Evolutionary conservation across 2,113 vertebrate genomes (phyloP).

Genomic region (human): GRCh38 chr9:36354501-36355000

Average conservation of each 20-base stretch:
- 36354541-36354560: slow-evolving; percentile 7
- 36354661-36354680: neutral
- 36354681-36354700: neutral
- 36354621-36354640: neutral
- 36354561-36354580: neutral
- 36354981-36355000: neutral
- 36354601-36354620: neutral
- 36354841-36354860: neutral
- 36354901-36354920: neutral
- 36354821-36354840: neutral
- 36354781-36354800: slow-evolving; percentile 17
- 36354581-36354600: neutral
- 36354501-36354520: neutral
- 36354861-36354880: neutral
- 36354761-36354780: neutral
- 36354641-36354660: neutral
- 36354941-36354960: neutral
- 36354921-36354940: neutral
- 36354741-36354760: neutral
- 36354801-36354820: neutral
- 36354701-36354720: neutral
- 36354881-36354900: neutral
- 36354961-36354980: slow-evolving; percentile 15
- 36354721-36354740: neutral
- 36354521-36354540: neutral